Evolutionary conservation across 2,113 vertebrate species (phyloP), one percentile per base, ranked within the genome.

Genomic region (Arizona elegans): DNA sequence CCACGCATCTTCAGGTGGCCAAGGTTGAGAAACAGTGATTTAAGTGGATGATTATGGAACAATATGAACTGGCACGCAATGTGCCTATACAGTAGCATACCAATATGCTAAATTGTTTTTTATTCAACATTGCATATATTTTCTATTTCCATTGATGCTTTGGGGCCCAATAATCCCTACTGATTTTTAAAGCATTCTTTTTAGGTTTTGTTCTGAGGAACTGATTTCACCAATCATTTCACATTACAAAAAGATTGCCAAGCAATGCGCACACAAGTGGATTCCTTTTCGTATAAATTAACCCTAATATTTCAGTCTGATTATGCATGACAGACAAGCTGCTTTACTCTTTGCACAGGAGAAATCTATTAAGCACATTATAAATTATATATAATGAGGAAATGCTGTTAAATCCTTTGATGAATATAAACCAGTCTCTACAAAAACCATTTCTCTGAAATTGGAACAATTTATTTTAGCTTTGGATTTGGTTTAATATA

Each of bases 241-340:
- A 70, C 86, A 91, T 93, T 93, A 89, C 89, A 4, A 92, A 86
- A 93, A 50, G 53, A 91, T 91, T 95, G n/a, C 0, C 86, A 92
- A 95, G 92, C 93, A 95, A 97, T 96, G 97, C 94, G 92, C 94
- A 95, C 75, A 91, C 33, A 62, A 94, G 87, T 90, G 93, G 95
- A 29, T 92, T 95, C 96, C 95, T 94, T 97, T 93, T 94, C 97
- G 89, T 62, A 92, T 94, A 96, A 96, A 96, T 97, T 96, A 95
- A 47, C 58, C 90, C 53, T 91, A 94, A 94, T 95, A 88, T 95
- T 96, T 96, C 93, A 96, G 93, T 90, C 92, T 97, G 95, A 96
- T 96, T 95, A 95, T 96, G 26, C 94, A 94, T 93, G 94, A 94
- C 86, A 96, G 59, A 70, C 85, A 43, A 3, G 47, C 90, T 58